Evolutionary conservation across 2,888 invertebrate genomes (phyloP).

Genomic region (Ectemnius cavifrons): DNA sequence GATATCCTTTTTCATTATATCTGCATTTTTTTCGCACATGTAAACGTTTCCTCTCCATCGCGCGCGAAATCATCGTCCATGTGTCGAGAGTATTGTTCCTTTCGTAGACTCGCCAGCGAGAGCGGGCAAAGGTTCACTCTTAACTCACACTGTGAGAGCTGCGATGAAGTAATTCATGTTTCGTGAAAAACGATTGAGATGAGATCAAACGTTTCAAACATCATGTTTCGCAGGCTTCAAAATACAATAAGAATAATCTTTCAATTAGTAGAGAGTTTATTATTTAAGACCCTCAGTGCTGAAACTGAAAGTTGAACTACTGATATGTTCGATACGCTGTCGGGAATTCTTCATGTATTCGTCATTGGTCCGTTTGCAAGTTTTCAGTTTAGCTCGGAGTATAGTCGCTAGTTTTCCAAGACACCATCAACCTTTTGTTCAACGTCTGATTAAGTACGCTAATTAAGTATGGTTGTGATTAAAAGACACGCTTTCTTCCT

Average conservation of each 20-base stretch:
- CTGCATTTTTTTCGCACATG: conserved; percentile 47
- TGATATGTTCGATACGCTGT: too few relatives aligned
- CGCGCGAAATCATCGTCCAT: neutral
- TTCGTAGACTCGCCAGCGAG: conserved; percentile 44
- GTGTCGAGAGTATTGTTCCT: conserved; percentile 54
- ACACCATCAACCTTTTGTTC: neutral
- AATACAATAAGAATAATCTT: too few relatives aligned
- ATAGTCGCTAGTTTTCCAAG: too few relatives aligned
- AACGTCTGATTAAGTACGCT: conserved; percentile 70
- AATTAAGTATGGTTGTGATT: conserved; percentile 74
- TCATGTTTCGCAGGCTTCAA: too few relatives aligned
- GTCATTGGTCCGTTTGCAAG: too few relatives aligned
- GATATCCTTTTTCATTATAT: conserved; percentile 41
- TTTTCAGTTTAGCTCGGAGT: too few relatives aligned
- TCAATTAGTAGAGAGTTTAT: too few relatives aligned
- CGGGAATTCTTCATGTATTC: too few relatives aligned
- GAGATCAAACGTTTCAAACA: conserved; percentile 19
- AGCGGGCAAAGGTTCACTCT: conserved; percentile 30
- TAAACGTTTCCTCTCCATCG: conserved; percentile 1
- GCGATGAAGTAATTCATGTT: neutral
- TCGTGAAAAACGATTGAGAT: conserved; percentile 8
- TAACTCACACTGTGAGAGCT: conserved; percentile 20
- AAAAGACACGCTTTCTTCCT: conserved; percentile 21
- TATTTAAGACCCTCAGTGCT: too few relatives aligned
- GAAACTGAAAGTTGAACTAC: too few relatives aligned